Conservation (phyloP, 1,140 invertebrate genomes). For the Venustaconcha ellipsiformis region DNA sequence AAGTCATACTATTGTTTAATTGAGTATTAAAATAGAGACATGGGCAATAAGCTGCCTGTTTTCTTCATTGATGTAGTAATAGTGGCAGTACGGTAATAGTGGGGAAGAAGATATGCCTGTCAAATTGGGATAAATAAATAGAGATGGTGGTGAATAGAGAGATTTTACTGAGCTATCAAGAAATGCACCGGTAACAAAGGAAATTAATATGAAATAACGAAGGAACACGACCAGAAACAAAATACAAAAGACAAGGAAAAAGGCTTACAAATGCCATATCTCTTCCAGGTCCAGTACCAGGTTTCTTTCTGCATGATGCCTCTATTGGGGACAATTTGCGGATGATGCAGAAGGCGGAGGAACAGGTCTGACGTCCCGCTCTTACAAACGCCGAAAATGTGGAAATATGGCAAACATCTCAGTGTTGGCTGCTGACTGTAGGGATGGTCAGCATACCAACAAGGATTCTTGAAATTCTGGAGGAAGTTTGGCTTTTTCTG, state of each 20-base stretch:
- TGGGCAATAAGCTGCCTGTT: too few species aligned
- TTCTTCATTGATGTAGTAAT: too few species aligned
- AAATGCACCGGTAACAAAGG: too few species aligned
- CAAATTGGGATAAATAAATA: too few species aligned
- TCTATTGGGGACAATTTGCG: constrained; percentile 31
- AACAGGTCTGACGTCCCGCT: constrained; percentile 55
- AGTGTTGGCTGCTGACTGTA: constrained; percentile 3
- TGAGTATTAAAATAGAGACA: too few species aligned
- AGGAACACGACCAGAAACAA: too few species aligned
- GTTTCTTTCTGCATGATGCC: constrained; percentile 48
- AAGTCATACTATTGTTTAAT: too few species aligned
- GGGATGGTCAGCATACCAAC: constrained; percentile 29
- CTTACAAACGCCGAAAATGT: constrained; percentile 51
- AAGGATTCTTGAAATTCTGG: constrained; percentile 50
- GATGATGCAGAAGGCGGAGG: constrained; percentile 35
- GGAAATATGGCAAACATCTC: constrained; percentile 53
- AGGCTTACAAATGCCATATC: constrained; percentile 41
- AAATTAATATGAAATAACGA: too few species aligned
- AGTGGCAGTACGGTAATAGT: too few species aligned
- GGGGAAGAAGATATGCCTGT: too few species aligned
- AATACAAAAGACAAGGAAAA: background rate
- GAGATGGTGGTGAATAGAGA: too few species aligned
- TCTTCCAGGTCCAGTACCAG: constrained; percentile 56
- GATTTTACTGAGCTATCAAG: too few species aligned
- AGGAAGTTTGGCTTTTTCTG: constrained; percentile 39